Base-by-base conservation (phyloP, 2,797 vertebrate species). In the Syncerus caffer region DNA sequence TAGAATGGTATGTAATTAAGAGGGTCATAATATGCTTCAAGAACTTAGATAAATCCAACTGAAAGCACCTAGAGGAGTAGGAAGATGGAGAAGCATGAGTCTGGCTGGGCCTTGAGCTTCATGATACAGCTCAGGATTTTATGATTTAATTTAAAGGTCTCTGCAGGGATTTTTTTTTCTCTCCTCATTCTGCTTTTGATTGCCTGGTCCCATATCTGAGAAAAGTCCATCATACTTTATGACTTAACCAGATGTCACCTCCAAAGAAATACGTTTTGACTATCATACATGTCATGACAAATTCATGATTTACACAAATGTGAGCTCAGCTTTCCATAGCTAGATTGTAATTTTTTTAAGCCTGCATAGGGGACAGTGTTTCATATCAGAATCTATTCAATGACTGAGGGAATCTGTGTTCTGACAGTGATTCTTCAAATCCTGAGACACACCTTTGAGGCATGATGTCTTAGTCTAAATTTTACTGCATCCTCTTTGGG, bases 401-500 rank as follows among this genome's bases (percentile, higher is more conserved):
- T 76, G 84, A 57, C 62, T 34, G 14, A 80, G 21, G 51, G 58
- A 74, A 17, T 76, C 34, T 92, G 51, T 38, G 16, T 88, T 27
- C 84, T 74, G 86, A 91, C 7, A 78, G n/a, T n/a, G 31, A n/a
- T 93, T 89, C 38, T 92, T 47, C 27, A 85, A 13, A 84, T 67
- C 62, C 53, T 21, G 7, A 79, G 57, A 62, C n/a, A 55, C 47
- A 31, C 19, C 64, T 94, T 85, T 83, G 80, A 50, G 62, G 11
- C 17, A 11, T 92, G 38, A 51, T 25, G 31, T 92, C 16, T 25
- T 93, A 23, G 94, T 85, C 67, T 93, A 89, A 51, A 79, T 50
- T 96, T 95, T 92, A 83, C 34, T 60, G 50, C 42, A 17, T 97
- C 38, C 27, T 85, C n/a, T 67, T 60, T 89, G 45, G 95, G 60